These are phyloP conservation scores for Apocheima hispidaria DNA, from an alignment of 2,888 invertebrate genomes.

Conservation along the genomic window DNA sequence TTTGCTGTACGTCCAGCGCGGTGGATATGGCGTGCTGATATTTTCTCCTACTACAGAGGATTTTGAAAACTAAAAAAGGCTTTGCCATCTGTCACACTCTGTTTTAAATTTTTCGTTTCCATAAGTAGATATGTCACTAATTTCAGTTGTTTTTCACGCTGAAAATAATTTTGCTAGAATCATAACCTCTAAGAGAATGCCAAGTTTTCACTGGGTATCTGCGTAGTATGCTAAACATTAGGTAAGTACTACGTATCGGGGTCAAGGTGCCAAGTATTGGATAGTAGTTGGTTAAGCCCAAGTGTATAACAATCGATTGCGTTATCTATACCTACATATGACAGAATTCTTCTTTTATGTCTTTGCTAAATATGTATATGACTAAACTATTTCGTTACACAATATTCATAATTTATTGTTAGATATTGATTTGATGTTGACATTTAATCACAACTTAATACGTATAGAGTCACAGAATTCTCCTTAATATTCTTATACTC, in stretches of 20 bases:
- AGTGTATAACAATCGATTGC: background rate
- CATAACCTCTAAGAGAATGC: constrained; percentile 3
- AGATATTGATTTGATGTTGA: background rate
- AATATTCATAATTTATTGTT: background rate
- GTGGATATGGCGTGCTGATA: no score
- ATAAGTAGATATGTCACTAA: no score
- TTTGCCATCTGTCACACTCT: no score
- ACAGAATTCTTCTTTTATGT: no score
- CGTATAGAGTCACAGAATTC: no score
- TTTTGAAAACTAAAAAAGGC: no score
- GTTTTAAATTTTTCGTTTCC: no score
- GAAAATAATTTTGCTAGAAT: background rate
- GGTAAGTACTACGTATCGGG: constrained; percentile 19
- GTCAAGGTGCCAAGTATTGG: constrained; percentile 26
- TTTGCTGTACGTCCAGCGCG: no score
- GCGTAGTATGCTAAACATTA: background rate
- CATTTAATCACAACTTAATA: background rate
- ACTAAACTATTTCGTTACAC: background rate
- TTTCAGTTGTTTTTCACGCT: no score
- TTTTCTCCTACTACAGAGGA: no score
- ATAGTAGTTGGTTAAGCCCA: constrained; percentile 7
- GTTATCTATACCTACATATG: background rate
- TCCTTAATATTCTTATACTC: no score
- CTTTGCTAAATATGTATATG: no score
- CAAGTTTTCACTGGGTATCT: constrained; percentile 2